These are phyloP conservation scores for Heliocidaris erythrogramma DNA, from an alignment of 35 echinoderm and acorn worm species.

Conservation along the genomic window DNA sequence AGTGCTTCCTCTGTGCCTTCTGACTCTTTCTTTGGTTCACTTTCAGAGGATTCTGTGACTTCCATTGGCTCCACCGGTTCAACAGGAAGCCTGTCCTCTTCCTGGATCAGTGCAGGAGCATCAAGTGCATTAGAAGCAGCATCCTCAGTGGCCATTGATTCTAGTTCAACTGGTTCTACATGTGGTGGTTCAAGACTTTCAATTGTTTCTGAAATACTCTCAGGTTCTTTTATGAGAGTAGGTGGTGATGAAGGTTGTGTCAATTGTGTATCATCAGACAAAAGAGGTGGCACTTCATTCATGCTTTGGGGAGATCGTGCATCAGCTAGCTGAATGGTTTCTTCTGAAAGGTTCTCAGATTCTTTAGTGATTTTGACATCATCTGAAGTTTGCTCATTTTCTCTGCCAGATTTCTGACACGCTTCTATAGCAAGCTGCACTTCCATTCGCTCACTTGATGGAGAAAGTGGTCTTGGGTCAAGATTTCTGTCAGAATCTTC, in stretches of 20 bases:
- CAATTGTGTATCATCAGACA: not conserved
- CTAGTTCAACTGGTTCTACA: slow-evolving; percentile 10
- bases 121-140: not conserved
- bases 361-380: not conserved
- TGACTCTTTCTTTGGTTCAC: not conserved
- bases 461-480: not conserved
- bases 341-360: slow-evolving; percentile 16
- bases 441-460: not conserved
- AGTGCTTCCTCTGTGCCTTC: not conserved
- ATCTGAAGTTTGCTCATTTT: not conserved
- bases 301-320: not conserved
- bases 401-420: not conserved
- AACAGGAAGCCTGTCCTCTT: not conserved
- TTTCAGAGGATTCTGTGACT: not conserved
- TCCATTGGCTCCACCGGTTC: not conserved
- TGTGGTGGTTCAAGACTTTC: not conserved
- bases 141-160: not conserved
- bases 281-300: not conserved
- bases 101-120: slow-evolving; percentile 17
- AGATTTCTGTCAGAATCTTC: not conserved
- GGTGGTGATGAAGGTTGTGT: slow-evolving; percentile 12
- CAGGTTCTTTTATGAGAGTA: slow-evolving; percentile 13
- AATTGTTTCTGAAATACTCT: not conserved
- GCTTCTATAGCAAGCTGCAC: slow-evolving; percentile 7
- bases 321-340: not conserved